phyloP scores from a whole-genome alignment of 1,140 invertebrate species.

The Rhyzopertha dominica region DNA sequence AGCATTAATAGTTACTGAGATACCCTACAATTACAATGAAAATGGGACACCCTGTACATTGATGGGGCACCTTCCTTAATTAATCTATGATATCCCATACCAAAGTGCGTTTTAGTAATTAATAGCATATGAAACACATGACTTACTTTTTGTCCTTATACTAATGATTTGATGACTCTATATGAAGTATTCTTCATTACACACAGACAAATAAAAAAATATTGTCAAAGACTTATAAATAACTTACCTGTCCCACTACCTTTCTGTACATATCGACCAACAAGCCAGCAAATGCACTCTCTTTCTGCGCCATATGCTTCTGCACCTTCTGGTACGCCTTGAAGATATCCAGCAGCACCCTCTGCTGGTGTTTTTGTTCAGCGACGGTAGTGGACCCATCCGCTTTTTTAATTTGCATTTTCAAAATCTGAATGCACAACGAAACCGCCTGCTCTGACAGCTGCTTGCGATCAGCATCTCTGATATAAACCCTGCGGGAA shows the following conservation, averaged over 20 bases:
- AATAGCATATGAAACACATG: too few relatives aligned
- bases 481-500: slow-evolving; percentile 64
- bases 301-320: slow-evolving; percentile 55
- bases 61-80: too few relatives aligned
- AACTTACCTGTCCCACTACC: slow-evolving; percentile 46
- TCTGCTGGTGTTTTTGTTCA: slow-evolving; percentile 21
- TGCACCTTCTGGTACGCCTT: slow-evolving; percentile 56
- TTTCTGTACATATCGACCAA: slow-evolving; percentile 58
- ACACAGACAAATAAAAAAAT: slow-evolving; percentile 9
- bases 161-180: too few relatives aligned
- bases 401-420: slow-evolving; percentile 42
- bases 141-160: too few relatives aligned
- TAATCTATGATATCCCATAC: too few relatives aligned
- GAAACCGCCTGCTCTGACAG: slow-evolving; percentile 69
- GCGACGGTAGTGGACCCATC: slow-evolving; percentile 27
- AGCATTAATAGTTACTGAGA: too few relatives aligned
- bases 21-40: too few relatives aligned
- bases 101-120: too few relatives aligned
- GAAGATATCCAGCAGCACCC: slow-evolving; percentile 58
- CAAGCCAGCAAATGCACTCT: slow-evolving; percentile 51
- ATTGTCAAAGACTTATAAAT: not conserved
- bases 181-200: too few relatives aligned
- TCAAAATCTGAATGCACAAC: slow-evolving; percentile 59
- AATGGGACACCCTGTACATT: too few relatives aligned
- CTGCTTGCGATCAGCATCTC: slow-evolving; percentile 72